phyloP scores from a whole-genome alignment of 1,140 invertebrate species.

The Centruroides vittatus region DNA sequence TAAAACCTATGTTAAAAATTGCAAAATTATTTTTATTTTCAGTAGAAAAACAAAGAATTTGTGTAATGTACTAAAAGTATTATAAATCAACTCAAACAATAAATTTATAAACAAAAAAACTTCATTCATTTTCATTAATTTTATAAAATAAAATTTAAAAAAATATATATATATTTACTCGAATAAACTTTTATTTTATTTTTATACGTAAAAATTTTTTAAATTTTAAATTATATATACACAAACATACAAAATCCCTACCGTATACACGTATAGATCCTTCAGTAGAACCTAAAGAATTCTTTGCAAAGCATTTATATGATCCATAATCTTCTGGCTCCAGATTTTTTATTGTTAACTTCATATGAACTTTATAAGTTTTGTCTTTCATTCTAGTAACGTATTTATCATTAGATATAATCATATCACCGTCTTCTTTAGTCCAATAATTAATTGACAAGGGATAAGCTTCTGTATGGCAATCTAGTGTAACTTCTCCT shows the following conservation, averaged over 20 bases:
- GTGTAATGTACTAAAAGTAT: no score
- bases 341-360: conserved; percentile 15
- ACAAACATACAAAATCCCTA: conserved; percentile 36
- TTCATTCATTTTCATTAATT: no score
- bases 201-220: no score
- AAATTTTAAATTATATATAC: no score
- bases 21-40: no score
- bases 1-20: no score
- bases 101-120: no score
- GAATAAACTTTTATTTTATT: no score
- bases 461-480: conserved; percentile 28
- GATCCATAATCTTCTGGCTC: conserved; percentile 53
- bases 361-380: conserved; percentile 20
- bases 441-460: conserved; percentile 22
- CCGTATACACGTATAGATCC: conserved; percentile 77
- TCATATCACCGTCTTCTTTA: conserved; percentile 15
- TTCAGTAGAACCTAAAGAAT: conserved; percentile 81
- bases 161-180: no score
- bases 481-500: conserved; percentile 29
- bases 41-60: no score
- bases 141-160: no score
- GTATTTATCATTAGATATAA: conserved; percentile 13
- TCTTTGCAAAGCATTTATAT: conserved; percentile 80
- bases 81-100: no score
- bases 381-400: conserved; percentile 5